Percentiles rank a stretch among this genome's conserved stretches.
Conservation (phyloP, 30 jellyfish, hydroid and myxozoan species). For the Rhopilema esculentum region DNA sequence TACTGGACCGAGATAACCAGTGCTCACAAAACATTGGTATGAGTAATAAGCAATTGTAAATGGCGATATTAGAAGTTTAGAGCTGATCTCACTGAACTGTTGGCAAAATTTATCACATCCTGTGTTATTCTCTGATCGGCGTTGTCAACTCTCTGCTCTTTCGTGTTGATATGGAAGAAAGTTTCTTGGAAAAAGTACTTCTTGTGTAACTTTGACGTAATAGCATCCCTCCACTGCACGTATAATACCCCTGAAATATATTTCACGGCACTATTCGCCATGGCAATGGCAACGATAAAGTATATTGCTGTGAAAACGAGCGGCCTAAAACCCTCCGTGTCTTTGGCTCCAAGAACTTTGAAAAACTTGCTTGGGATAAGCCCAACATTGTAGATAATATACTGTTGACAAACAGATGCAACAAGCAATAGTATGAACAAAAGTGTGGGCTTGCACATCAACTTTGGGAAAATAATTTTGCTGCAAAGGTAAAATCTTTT, state of each 20-base stretch:
- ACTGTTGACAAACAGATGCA: constrained; percentile 79
- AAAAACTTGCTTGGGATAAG: constrained; percentile 84
- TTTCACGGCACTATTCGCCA: constrained; percentile 78
- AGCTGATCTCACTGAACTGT: constrained; percentile 76
- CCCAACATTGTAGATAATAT: constrained; percentile 86
- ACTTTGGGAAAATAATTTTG: constrained; percentile 46
- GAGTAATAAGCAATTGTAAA: constrained; percentile 83
- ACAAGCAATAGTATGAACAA: constrained; percentile 72
- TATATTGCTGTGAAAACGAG: constrained; percentile 56
- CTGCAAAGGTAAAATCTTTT: constrained; percentile 40
- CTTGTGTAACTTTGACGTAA: constrained; percentile 61
- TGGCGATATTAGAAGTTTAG: constrained; percentile 86
- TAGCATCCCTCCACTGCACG: constrained; percentile 81
- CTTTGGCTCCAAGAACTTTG: constrained; percentile 83
- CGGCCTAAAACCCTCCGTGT: constrained; percentile 57
- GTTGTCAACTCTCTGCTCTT: constrained; percentile 67
- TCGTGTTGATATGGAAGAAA: constrained; percentile 55
- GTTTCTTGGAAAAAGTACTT: constrained; percentile 70
- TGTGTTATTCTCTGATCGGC: constrained; percentile 95
- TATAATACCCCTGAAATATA: constrained; percentile 77
- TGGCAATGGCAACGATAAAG: constrained; percentile 72
- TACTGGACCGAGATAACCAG: constrained; percentile 90
- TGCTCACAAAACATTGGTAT: constrained; percentile 64
- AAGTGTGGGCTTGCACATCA: constrained; percentile 55
- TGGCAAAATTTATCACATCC: constrained; percentile 88